Conservation (phyloP, 1,140 invertebrate genomes). For the Conus betulinus region DNA sequence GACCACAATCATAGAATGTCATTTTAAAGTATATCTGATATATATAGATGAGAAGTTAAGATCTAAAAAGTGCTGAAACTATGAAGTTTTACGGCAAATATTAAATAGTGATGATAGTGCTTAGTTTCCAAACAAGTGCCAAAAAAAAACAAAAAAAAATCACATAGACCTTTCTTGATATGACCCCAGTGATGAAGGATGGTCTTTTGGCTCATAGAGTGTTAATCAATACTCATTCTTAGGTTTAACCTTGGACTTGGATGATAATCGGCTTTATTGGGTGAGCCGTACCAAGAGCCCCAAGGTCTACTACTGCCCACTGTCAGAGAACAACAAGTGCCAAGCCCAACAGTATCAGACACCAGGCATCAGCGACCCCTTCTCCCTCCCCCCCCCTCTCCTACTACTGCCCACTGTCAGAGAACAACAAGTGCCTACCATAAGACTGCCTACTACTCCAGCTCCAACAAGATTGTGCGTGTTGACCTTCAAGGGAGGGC, state of each 20-base stretch:
- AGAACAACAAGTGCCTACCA: slow-evolving; percentile 77
- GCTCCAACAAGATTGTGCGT: slow-evolving; percentile 78
- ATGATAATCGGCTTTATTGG: slow-evolving; percentile 81
- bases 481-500: slow-evolving; percentile 73
- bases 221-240: slow-evolving; percentile 36
- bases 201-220: no score
- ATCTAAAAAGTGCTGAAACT: no score
- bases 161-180: no score
- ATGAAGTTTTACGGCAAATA: no score
- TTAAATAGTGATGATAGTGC: no score
- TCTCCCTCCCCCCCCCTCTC: slow-evolving; percentile 80
- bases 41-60: no score
- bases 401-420: slow-evolving; percentile 81
- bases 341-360: slow-evolving; percentile 65
- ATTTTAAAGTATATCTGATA: no score
- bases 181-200: no score
- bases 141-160: no score
- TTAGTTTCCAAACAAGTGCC: no score
- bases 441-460: slow-evolving; percentile 80
- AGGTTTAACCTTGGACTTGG: slow-evolving; percentile 74
- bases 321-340: slow-evolving; percentile 75
- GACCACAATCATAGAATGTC: no score
- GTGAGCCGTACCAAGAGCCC: slow-evolving; percentile 69
- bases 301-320: slow-evolving; percentile 81
- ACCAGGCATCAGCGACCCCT: slow-evolving; percentile 58